Percentiles rank a stretch among this genome's conserved stretches.
Conservation (phyloP, 1,140 invertebrate genomes). For the Mylabris phalerata region DNA sequence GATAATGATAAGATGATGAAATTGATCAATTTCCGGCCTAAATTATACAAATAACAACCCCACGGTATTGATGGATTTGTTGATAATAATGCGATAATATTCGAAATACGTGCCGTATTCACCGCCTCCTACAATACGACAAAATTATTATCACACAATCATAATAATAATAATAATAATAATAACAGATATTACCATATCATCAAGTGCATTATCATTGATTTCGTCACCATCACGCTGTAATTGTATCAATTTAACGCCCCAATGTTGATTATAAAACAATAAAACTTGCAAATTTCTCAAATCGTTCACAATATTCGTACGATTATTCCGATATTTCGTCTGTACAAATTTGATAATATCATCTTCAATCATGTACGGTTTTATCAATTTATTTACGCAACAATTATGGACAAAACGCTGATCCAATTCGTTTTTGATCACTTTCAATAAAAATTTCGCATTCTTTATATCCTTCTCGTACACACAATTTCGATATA, state of each 20-base stretch:
- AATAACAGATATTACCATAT: background rate
- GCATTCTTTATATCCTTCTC: constrained; percentile 51
- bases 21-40: constrained; percentile 54
- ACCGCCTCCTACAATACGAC: constrained; percentile 46
- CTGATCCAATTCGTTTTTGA: constrained; percentile 52
- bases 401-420: constrained; percentile 53
- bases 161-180: too few species aligned
- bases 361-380: constrained; percentile 52
- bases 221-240: constrained; percentile 34
- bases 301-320: constrained; percentile 46
- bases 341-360: constrained; percentile 35
- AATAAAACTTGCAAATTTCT: constrained; percentile 60
- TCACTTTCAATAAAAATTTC: constrained; percentile 51
- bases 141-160: background rate
- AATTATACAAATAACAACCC: constrained; percentile 56
- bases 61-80: constrained; percentile 59
- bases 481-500: constrained; percentile 52
- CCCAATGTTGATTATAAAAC: constrained; percentile 63
- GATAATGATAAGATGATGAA: constrained; percentile 44
- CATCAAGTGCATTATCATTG: background rate
- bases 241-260: constrained; percentile 51
- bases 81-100: constrained; percentile 49
- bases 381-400: constrained; percentile 43
- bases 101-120: constrained; percentile 44
- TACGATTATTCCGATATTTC: constrained; percentile 24